Conservation (phyloP, 2,797 vertebrate genomes). For the Diplodus sargus region DNA sequence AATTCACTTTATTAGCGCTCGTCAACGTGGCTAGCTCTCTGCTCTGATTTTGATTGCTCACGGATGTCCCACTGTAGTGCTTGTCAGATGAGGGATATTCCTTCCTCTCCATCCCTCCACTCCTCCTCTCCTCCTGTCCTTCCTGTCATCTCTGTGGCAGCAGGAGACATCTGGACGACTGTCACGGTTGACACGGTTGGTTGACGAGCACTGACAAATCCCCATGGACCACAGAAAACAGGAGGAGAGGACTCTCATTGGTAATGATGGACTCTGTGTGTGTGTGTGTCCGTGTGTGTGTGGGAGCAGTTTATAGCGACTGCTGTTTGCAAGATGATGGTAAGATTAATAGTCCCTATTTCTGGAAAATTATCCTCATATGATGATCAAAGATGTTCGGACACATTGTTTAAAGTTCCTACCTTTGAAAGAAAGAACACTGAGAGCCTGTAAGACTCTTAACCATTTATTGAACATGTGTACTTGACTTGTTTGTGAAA, state of each 20-base stretch:
- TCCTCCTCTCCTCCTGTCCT: slow-evolving; percentile 70
- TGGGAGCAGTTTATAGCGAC: slow-evolving; percentile 31
- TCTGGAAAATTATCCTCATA: slow-evolving; percentile 41
- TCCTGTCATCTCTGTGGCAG: slow-evolving; percentile 80
- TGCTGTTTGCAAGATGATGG: slow-evolving; percentile 51
- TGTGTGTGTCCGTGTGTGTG: slow-evolving; percentile 43
- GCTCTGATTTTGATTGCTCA: slow-evolving; percentile 67
- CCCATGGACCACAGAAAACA: slow-evolving; percentile 78
- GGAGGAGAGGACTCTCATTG: slow-evolving; percentile 77
- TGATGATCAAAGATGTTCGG: slow-evolving; percentile 34
- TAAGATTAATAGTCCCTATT: slow-evolving; percentile 64
- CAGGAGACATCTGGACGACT: slow-evolving; percentile 89
- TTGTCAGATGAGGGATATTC: slow-evolving; percentile 72
- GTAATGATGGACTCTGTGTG: slow-evolving; percentile 68
- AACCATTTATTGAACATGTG: background rate
- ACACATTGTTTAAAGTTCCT: slow-evolving; percentile 9
- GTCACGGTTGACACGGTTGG: slow-evolving; percentile 87
- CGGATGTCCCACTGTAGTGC: slow-evolving; percentile 67
- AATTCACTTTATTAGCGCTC: slow-evolving; percentile 68
- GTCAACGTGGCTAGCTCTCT: slow-evolving; percentile 61
- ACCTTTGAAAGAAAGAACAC: background rate
- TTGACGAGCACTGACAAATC: slow-evolving; percentile 86
- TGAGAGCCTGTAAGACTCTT: background rate
- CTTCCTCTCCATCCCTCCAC: slow-evolving; percentile 56
- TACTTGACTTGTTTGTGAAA: background rate